Conservation (phyloP, 2,113 vertebrate species). For the Oryzias melastigma region DNA sequence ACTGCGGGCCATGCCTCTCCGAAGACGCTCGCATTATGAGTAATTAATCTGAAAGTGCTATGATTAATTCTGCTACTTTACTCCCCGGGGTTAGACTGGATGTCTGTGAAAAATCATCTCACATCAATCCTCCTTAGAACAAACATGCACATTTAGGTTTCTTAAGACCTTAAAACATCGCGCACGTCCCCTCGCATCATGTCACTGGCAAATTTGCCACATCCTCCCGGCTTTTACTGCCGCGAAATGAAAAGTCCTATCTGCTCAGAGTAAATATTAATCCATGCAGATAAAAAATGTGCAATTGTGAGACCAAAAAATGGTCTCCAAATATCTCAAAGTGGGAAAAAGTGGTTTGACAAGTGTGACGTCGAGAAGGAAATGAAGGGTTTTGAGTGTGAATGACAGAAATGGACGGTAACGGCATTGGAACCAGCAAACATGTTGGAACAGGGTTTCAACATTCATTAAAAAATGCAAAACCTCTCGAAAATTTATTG, state of each 20-base stretch:
- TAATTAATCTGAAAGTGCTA: slow-evolving; percentile 83
- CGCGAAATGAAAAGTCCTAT: slow-evolving; percentile 16
- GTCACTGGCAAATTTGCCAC: slow-evolving; percentile 38
- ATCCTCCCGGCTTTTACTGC: slow-evolving; percentile 9
- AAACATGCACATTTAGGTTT: slow-evolving; percentile 62
- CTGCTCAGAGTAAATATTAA: slow-evolving; percentile 17
- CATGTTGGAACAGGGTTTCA: no score
- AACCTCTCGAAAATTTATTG: background rate
- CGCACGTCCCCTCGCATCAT: slow-evolving; percentile 48
- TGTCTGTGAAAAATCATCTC: slow-evolving; percentile 68
- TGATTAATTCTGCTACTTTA: slow-evolving; percentile 79
- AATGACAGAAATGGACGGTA: slow-evolving; percentile 25
- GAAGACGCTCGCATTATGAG: slow-evolving; percentile 78
- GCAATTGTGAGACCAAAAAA: slow-evolving; percentile 36
- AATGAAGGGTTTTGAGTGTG: slow-evolving; percentile 30
- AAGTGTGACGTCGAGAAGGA: slow-evolving; percentile 19
- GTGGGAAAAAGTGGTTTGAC: slow-evolving; percentile 29
- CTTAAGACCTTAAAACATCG: slow-evolving; percentile 49
- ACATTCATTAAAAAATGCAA: background rate
- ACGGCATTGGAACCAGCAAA: background rate
- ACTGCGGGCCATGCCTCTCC: slow-evolving; percentile 79
- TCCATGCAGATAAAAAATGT: slow-evolving; percentile 24
- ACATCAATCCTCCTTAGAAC: slow-evolving; percentile 62
- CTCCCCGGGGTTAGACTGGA: slow-evolving; percentile 66
- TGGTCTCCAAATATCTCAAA: slow-evolving; percentile 31